Evolutionary conservation across 1,140 invertebrate species (phyloP), one percentile per base, ranked within the genome.

Genomic region (Hyles euphorbiae): DNA sequence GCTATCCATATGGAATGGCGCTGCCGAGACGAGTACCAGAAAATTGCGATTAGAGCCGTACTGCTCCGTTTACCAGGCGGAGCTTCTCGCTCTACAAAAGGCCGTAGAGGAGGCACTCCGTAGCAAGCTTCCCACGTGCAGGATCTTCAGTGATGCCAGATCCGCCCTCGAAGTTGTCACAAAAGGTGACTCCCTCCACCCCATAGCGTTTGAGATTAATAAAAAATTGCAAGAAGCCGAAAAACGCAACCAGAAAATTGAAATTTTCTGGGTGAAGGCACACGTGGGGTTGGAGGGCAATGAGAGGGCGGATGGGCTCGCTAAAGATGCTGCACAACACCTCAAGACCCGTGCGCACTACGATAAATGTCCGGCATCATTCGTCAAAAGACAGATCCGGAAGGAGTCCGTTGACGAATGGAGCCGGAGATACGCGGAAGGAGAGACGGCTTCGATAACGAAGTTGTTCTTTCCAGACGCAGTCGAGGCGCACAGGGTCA

Each of bases 41-140:
- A 70, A 65, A 34, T n/a, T 67, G 2, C 57, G 46, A 3, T 44
- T 70, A 43, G 12, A 47, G 10, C 5, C 57, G 3, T 61, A 48
- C 54, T 72, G 70, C 56, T 61, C 70, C 2, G 70, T 70, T 22
- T 70, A 60, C 55, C 70, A 73, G 49, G 67, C 70, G 2, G 70
- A 73, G 22, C 22, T 22, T 2, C 22, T 22, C 22, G 22, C 22
- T 22, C 22, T 22, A 0, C 22, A 22, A 2, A 48, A 34, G 32
- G 54, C 54, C 5, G 46, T 10, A 47, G 46, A 47, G 22, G 10
- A 11, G 46, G 46, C 46, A 0, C 10, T 8, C 4, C 46, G 10
- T n/a, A 47, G 4, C 46, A 12, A 10, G 10, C 46, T 11, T 4
- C 5, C 5, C n/a, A 12, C 46, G 10, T 5, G 22, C 46, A 12